Conservation (phyloP, 2,797 vertebrate genomes). For the Parambassis ranga region DNA sequence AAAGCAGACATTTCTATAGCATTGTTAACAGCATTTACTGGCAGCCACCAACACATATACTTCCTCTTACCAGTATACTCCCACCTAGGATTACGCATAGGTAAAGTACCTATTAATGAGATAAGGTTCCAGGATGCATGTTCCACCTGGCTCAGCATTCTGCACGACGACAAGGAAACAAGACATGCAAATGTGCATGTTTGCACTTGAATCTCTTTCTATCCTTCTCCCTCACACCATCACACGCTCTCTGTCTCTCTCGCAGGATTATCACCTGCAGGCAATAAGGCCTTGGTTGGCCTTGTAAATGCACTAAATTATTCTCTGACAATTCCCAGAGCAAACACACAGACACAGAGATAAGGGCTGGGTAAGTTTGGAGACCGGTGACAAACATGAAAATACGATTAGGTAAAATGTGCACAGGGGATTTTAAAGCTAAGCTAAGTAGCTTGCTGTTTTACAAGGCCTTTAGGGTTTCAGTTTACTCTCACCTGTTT, state of each 20-base stretch:
- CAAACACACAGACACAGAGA: constrained; percentile 33
- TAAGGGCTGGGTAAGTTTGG: background rate
- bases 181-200: constrained; percentile 35
- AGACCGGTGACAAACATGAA: background rate
- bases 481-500: background rate
- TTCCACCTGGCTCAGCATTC: constrained; percentile 24
- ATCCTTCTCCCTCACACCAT: constrained; percentile 12
- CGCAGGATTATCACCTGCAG: constrained; percentile 46
- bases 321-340: constrained; percentile 22
- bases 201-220: constrained; percentile 29
- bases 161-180: constrained; percentile 21
- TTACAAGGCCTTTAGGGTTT: too few species aligned
- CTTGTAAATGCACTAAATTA: constrained; percentile 34
- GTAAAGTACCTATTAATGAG: background rate
- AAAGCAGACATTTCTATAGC: background rate
- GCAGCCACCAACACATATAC: background rate
- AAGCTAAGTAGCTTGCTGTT: too few species aligned
- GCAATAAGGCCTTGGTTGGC: constrained; percentile 11
- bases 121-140: constrained; percentile 3
- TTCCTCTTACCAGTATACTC: background rate
- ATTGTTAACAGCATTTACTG: background rate
- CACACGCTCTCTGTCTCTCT: constrained; percentile 19
- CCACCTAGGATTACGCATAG: background rate
- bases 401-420: background rate
- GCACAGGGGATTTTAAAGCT: background rate